phyloP scores from a whole-genome alignment of 2,888 invertebrate genomes.

The Drosophila birchii region DNA sequence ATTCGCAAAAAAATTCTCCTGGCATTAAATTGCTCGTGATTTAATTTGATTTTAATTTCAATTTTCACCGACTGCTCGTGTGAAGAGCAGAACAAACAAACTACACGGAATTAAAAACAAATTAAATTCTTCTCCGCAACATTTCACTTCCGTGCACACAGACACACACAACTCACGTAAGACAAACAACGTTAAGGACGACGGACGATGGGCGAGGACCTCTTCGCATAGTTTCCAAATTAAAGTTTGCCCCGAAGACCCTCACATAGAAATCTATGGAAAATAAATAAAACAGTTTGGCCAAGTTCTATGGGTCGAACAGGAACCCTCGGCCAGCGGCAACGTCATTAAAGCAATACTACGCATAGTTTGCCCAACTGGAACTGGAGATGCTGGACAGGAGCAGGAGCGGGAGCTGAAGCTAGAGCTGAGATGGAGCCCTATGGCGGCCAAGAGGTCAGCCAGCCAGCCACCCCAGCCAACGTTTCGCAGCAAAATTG shows the following conservation, averaged over 20 bases:
- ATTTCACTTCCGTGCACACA: constrained; percentile 36
- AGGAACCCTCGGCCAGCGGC: constrained; percentile 33
- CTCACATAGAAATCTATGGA: constrained; percentile 25
- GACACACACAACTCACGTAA: constrained; percentile 24
- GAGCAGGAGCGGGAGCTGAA: neutral
- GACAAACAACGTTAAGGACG: constrained; percentile 35
- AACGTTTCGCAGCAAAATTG: constrained; percentile 66
- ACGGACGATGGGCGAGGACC: constrained; percentile 26
- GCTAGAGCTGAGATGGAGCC: constrained; percentile 21
- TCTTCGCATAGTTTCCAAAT: constrained; percentile 67
- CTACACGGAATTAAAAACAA: constrained; percentile 62
- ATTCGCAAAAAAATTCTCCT: constrained; percentile 26
- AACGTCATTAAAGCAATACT: constrained; percentile 71
- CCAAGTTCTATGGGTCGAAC: constrained; percentile 23
- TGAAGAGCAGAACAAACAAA: constrained; percentile 56
- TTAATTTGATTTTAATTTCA: constrained; percentile 58
- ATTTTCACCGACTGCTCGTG: constrained; percentile 25
- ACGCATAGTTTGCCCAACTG: constrained; percentile 58
- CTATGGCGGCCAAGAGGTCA: constrained; percentile 46
- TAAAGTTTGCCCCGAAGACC: constrained; percentile 57
- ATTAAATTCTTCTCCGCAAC: constrained; percentile 67
- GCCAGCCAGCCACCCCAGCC: constrained; percentile 32
- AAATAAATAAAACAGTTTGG: constrained; percentile 40
- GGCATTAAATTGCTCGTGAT: constrained; percentile 53
- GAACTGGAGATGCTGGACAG: constrained; percentile 20